Conservation (phyloP, 2,888 invertebrate genomes). For the Papilio protenor region DNA sequence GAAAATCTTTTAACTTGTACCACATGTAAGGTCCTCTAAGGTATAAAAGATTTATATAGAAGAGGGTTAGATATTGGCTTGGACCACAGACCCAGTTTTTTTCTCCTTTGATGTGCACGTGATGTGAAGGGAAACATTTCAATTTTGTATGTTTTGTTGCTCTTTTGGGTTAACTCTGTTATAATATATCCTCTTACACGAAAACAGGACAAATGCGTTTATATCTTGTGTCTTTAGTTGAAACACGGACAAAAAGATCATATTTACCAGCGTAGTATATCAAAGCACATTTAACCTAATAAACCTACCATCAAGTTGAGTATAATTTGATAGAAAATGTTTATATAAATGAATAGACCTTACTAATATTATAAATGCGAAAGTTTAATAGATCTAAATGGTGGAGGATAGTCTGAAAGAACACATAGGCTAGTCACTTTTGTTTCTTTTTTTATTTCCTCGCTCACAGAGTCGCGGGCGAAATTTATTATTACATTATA, state of each 20-base stretch:
- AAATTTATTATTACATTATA: neutral
- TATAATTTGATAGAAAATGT: too few species aligned
- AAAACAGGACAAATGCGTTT: neutral
- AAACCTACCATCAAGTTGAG: too few species aligned
- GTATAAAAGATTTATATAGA: constrained; percentile 74
- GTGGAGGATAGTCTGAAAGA: too few species aligned
- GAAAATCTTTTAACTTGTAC: constrained; percentile 34
- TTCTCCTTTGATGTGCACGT: constrained; percentile 72
- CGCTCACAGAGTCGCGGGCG: too few species aligned
- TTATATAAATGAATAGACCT: too few species aligned
- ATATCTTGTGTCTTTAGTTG: neutral
- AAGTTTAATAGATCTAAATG: too few species aligned
- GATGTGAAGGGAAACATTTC: constrained; percentile 68
- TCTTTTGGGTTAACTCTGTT: neutral
- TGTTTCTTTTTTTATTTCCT: too few species aligned
- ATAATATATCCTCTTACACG: neutral
- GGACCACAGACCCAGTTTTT: constrained; percentile 69
- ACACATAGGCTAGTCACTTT: too few species aligned
- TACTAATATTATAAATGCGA: too few species aligned
- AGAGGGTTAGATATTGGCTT: constrained; percentile 70
- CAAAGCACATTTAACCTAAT: too few species aligned
- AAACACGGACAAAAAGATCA: too few species aligned
- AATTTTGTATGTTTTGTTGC: constrained; percentile 57
- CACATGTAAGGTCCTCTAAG: constrained; percentile 55
- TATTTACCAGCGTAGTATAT: too few species aligned